Evolutionary conservation across 2,888 invertebrate species (phyloP).

Genomic region (Venustoraphidia nigricollis): DNA sequence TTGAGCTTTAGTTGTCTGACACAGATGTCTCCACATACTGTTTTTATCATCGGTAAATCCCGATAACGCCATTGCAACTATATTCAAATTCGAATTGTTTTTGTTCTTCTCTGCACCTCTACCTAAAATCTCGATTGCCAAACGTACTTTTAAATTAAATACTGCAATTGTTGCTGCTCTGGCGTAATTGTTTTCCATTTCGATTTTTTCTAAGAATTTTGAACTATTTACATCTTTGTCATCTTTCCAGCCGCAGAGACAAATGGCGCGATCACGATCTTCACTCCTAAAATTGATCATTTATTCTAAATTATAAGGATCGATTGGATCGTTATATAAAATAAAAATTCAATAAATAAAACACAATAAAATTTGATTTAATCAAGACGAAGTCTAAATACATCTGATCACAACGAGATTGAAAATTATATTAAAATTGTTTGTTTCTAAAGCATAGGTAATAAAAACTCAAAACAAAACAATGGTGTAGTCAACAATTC

Average conservation of each 20-base stretch:
- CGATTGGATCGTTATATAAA: no score
- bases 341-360: no score
- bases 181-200: conserved; percentile 55
- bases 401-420: no score
- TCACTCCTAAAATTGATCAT: conserved; percentile 35
- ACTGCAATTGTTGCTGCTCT: conserved; percentile 84
- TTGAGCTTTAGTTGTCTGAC: conserved; percentile 54
- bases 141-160: conserved; percentile 71
- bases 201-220: conserved; percentile 48
- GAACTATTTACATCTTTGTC: conserved; percentile 48
- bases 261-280: conserved; percentile 64
- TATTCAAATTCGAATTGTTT: conserved; percentile 30
- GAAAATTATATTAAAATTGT: no score
- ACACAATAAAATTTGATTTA: no score
- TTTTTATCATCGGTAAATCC: conserved; percentile 78
- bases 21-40: conserved; percentile 64
- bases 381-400: no score
- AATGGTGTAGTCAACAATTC: no score
- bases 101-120: conserved; percentile 39
- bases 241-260: conserved; percentile 81
- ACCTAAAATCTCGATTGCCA: conserved; percentile 75
- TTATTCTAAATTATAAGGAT: no score
- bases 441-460: no score
- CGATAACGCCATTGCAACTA: conserved; percentile 66
- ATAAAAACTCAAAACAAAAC: no score